Base-by-base conservation (phyloP, 1,140 invertebrate genomes). In the Oreohelix idahoensis region DNA sequence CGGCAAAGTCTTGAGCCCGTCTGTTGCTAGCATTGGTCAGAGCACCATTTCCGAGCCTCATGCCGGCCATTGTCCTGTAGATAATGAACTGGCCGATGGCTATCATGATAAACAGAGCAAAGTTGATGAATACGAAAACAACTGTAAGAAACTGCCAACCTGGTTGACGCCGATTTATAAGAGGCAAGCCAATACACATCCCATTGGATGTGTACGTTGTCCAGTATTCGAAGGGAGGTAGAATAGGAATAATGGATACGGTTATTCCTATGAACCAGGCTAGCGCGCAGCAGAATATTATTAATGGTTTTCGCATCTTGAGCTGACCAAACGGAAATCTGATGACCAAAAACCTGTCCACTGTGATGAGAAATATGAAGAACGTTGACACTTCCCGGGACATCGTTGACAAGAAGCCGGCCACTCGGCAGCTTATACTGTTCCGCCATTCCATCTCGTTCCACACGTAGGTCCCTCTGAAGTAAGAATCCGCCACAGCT, bases 401-500 rank as follows among this genome's bases (percentile, higher is more conserved):
- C 4, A 88, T 20, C 5, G 85, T 86, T 0, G 90, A 80, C 11
- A 90, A 69, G n/a, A 88, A 82, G 11, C 90, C 90, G 35, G 89
- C 89, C 20, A 87, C 17, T 42, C 82, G 79, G 79, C 90, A 91
- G 20, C 70, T 69, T 0, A 51, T 32, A 58, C 89, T 86, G 4
- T 79, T 70, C 49, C 87, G 69, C 90, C 90, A 90, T 1, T 42
- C 26, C 0, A 80, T 45, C 29, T 88, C 88, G 76, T 88, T 83
- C 77, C 82, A 85, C 13, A 87, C 82, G 79, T 90, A 90, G 38
- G 63, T 35, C 13, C 87, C 88, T 42, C 88, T 78, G 69, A 87
- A 91, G n/a, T 81, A n/a, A 8, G 71, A 75, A 79, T 90, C 90
- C 11, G 88, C 88, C 10, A 81, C 76, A 13, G 87, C 90, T 35